A percentile compares a stretch with the other conserved stretches of the same genome.
These are phyloP conservation scores for Vanessa atalanta DNA, from an alignment of 1,140 invertebrate species.

Conservation along the genomic window DNA sequence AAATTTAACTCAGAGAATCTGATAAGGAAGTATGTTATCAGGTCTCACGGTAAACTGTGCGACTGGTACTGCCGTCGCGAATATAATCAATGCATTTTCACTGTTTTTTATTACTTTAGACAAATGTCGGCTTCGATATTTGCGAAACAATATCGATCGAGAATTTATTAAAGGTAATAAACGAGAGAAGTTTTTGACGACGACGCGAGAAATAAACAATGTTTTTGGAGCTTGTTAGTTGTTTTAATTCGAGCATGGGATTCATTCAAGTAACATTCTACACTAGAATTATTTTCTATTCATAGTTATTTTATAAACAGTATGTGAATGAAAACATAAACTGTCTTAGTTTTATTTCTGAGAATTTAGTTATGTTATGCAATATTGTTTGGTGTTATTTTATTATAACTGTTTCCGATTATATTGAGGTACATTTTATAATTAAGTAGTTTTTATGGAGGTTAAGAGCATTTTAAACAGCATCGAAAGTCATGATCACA, in stretches of 20 bases:
- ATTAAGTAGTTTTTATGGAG: slow-evolving; percentile 7
- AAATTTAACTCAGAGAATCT: slow-evolving; percentile 22
- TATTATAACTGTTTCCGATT: no score
- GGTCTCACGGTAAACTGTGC: slow-evolving; percentile 38
- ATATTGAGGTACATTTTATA: background rate
- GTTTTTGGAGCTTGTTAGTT: no score
- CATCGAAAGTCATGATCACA: background rate
- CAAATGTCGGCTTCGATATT: background rate
- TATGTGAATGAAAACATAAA: no score
- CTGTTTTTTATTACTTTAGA: slow-evolving; percentile 15
- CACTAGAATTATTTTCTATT: no score
- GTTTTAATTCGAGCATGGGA: no score
- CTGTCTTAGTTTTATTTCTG: no score
- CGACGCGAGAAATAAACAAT: no score
- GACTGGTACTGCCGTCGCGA: slow-evolving; percentile 27
- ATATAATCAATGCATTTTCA: slow-evolving; percentile 19
- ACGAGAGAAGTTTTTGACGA: no score
- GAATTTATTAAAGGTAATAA: background rate
- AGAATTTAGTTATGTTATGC: no score
- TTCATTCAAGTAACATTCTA: no score
- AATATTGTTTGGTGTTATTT: slow-evolving; percentile 6
- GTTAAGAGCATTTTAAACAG: slow-evolving; percentile 14
- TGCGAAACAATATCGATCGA: background rate
- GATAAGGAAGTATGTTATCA: slow-evolving; percentile 56
- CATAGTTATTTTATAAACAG: no score